Percentiles rank a stretch among this genome's conserved stretches.
Evolutionary conservation across 2,113 vertebrate species (phyloP).

Genomic region (Stictonetta naevosa): DNA sequence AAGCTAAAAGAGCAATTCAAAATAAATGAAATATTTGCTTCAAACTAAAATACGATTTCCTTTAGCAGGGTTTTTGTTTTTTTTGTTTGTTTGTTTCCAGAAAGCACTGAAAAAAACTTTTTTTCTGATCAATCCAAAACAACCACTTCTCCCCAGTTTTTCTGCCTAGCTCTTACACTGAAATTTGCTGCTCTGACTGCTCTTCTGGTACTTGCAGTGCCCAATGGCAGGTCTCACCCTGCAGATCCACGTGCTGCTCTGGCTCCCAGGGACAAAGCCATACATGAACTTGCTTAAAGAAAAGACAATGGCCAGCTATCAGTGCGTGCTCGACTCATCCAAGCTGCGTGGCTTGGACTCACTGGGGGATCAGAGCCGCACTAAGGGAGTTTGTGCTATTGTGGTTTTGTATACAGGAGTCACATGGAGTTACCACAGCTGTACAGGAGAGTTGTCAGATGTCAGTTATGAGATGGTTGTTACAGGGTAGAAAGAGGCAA

Average conservation of each 20-base stretch:
- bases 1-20: not conserved
- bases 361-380: not conserved
- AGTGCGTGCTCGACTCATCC: not conserved
- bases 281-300: not conserved
- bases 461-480: not conserved
- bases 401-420: not conserved
- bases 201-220: not conserved
- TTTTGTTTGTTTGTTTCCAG: too few relatives aligned
- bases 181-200: not conserved
- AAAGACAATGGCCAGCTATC: not conserved
- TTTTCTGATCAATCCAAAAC: not conserved
- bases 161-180: not conserved
- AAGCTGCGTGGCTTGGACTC: not conserved
- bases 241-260: not conserved
- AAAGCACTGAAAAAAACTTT: not conserved
- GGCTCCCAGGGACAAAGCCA: not conserved
- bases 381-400: not conserved
- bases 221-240: accelerated
- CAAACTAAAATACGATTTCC: not conserved
- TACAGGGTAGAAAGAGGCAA: not conserved
- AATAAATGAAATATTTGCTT: not conserved
- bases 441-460: not conserved
- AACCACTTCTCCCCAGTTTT: not conserved
- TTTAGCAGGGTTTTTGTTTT: not conserved
- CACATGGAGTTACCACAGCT: not conserved